Percentiles rank a stretch among this genome's conserved stretches.
Conservation (phyloP, 2,113 vertebrate species). For the Neoarius graeffei region DNA sequence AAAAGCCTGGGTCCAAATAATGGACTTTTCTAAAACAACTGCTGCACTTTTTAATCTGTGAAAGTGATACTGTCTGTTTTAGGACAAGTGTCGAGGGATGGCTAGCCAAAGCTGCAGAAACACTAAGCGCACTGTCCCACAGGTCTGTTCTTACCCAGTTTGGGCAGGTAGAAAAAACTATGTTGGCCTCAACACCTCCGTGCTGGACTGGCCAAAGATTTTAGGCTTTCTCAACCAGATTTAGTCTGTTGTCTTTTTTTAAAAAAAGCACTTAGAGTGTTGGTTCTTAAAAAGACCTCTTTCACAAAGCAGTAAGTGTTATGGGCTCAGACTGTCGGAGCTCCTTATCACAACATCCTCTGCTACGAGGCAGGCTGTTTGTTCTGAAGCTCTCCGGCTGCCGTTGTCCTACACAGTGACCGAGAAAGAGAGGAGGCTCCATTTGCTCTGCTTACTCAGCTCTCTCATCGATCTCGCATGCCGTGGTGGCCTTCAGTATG, state of each 20-base stretch:
- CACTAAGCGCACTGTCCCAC: slow-evolving; percentile 36
- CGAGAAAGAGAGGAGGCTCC: neutral
- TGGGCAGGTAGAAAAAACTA: slow-evolving; percentile 7
- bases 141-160: slow-evolving; percentile 18
- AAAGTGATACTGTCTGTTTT: slow-evolving; percentile 37
- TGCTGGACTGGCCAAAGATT: slow-evolving; percentile 7
- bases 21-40: neutral
- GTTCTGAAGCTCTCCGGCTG: slow-evolving; percentile 32
- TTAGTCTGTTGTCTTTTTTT: slow-evolving; percentile 28
- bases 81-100: slow-evolving; percentile 25
- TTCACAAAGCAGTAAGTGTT: slow-evolving; percentile 44
- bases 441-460: slow-evolving; percentile 22
- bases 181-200: neutral
- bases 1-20: neutral
- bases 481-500: neutral
- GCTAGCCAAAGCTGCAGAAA: slow-evolving; percentile 16
- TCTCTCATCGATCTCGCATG: neutral
- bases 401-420: neutral
- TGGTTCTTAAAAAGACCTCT: slow-evolving; percentile 36
- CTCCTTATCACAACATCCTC: slow-evolving; percentile 57
- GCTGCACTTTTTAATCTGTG: neutral
- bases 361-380: slow-evolving; percentile 33
- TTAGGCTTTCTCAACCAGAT: slow-evolving; percentile 9
- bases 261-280: slow-evolving; percentile 31
- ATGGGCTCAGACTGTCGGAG: slow-evolving; percentile 39